Base-by-base conservation (phyloP, 1,140 invertebrate genomes). In the Epicauta chinensis region DNA sequence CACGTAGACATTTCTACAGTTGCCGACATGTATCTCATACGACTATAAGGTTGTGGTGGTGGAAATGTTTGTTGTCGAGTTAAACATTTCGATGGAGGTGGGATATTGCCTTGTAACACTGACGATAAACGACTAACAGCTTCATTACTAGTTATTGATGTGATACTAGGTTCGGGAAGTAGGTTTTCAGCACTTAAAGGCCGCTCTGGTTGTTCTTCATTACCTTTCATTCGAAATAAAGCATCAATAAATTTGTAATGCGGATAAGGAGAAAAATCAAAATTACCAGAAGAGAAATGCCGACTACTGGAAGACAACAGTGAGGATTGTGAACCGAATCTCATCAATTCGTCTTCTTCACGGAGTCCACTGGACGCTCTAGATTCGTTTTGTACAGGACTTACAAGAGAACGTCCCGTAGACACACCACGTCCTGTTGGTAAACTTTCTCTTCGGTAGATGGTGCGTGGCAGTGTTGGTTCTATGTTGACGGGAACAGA, bases 21-120 rank as follows among this genome's bases (percentile, higher is more conserved):
- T 0, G 74, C 77, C 14, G 74, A 79, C 74, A 77, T 74, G 53
- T 66, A 77, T 43, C 72, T 71, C 58, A 70, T 74, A 40, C 73
- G 67, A 11, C 67, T 71, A 47, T 77, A 78, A 0, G 77, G 73
- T 54, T 82, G 81, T 1, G 83, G 59, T 1, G 83, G 83, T 1
- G 83, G 82, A 68, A 85, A 85, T 0, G 82, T 86, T 62, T 86
- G 82, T 55, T 84, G 83, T 0, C 81, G 72, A 0, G 78, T 76
- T 2, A 85, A 68, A 37, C 70, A 67, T 44, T 74, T 75, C 0
- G 61, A 51, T 16, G 64, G 56, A 1, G 56, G 42, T 17, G 57
- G 34, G 29, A 64, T 58, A 7, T 67, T 66, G n/a, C 74, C 73
- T 46, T 78, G 78, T 1, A 84, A 54, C 3, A 84, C 77, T 1